A percentile compares a stretch with the other conserved stretches of the same genome.
Evolutionary conservation across 2,113 vertebrate species (phyloP).

Genomic region (Pluvianellus socialis): DNA sequence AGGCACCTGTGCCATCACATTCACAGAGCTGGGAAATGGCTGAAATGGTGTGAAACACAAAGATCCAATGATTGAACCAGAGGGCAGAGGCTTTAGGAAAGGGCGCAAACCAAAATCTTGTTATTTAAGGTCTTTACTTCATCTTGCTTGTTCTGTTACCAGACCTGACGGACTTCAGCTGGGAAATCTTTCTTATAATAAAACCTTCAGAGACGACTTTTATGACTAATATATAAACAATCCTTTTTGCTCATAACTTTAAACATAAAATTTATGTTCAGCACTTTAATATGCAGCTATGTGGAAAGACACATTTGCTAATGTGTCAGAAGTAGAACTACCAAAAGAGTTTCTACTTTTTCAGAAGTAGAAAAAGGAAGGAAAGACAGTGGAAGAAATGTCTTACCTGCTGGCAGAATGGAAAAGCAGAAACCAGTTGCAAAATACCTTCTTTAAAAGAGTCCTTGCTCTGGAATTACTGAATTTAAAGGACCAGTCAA

Average conservation of each 20-base stretch:
- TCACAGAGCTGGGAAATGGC: not conserved
- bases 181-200: not conserved
- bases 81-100: not conserved
- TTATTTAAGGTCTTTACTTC: not conserved
- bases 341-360: not conserved
- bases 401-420: not conserved
- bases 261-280: not conserved
- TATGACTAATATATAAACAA: not conserved
- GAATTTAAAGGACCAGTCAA: not conserved
- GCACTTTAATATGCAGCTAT: not conserved
- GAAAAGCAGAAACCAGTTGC: not conserved
- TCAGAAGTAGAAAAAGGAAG: not conserved
- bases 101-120: not conserved
- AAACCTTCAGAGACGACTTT: not conserved
- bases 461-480: not conserved
- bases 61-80: not conserved
- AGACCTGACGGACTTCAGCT: not conserved
- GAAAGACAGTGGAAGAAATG: not conserved
- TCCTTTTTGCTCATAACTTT: not conserved
- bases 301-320: not conserved
- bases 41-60: not conserved
- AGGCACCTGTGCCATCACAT: fast-evolving
- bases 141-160: not conserved
- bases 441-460: not conserved
- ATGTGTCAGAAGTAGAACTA: not conserved